These are phyloP conservation scores for Ornithoptera alexandrae DNA, from an alignment of 2,888 invertebrate genomes.

Conservation along the genomic window DNA sequence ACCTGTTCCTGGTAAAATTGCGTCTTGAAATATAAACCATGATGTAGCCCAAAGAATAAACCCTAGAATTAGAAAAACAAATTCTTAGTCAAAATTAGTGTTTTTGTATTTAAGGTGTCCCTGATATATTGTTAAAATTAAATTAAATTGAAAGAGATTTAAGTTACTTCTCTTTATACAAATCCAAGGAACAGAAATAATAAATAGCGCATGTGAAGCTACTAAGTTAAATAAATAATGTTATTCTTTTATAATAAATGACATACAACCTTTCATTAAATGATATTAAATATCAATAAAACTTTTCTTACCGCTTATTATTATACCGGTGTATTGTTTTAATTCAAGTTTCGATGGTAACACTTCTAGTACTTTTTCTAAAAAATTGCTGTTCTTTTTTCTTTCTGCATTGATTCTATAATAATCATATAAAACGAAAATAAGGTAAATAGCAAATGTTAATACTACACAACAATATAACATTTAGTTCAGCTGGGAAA, in stretches of 20 bases:
- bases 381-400: background rate
- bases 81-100: background rate
- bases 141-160: too few species aligned
- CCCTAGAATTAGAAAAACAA: conserved; percentile 49
- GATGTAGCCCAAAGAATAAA: conserved; percentile 61
- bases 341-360: conserved; percentile 71
- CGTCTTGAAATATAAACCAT: conserved; percentile 62
- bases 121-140: too few species aligned
- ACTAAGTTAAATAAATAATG: too few species aligned
- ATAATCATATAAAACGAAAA: background rate
- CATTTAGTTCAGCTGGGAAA: too few species aligned
- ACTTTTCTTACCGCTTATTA: conserved; percentile 58
- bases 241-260: too few species aligned
- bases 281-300: background rate
- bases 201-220: too few species aligned
- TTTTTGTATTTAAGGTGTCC: too few species aligned
- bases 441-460: background rate
- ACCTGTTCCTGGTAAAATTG: conserved; percentile 55
- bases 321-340: conserved; percentile 61
- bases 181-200: too few species aligned
- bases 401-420: conserved; percentile 6
- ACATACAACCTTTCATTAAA: too few species aligned
- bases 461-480: background rate
- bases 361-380: conserved; percentile 16
- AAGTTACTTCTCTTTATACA: too few species aligned